Conservation (phyloP, 1,140 invertebrate genomes). For the Pygmarrhopalites habei region DNA sequence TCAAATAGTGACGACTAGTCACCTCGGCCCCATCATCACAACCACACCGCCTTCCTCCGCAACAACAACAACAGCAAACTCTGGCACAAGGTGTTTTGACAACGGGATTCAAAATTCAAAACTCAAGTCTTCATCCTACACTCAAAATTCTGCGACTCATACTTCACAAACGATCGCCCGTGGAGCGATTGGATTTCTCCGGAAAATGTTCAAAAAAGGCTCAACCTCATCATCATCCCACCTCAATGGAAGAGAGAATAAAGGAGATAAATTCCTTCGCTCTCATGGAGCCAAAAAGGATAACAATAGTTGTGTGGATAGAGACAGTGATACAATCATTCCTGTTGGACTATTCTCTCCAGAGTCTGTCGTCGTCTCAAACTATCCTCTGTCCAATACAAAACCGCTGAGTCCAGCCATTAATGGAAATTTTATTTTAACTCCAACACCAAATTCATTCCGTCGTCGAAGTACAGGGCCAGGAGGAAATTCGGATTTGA, state of each 20-base stretch:
- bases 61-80: not conserved
- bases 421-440: constrained; percentile 27
- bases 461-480: constrained; percentile 18
- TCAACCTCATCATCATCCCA: constrained; percentile 19
- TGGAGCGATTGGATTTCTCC: constrained; percentile 33
- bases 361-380: constrained; percentile 12
- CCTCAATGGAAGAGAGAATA: constrained; percentile 20
- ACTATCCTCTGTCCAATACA: constrained; percentile 15
- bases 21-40: not conserved
- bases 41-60: not conserved
- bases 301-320: constrained; percentile 20
- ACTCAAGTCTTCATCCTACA: not conserved
- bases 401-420: constrained; percentile 33
- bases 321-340: constrained; percentile 11
- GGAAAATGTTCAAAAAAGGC: constrained; percentile 36
- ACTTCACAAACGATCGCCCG: constrained; percentile 19
- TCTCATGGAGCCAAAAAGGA: constrained; percentile 1
- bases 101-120: constrained; percentile 6
- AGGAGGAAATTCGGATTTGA: no score
- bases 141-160: not conserved
- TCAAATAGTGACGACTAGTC: not conserved
- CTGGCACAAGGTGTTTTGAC: constrained; percentile 12
- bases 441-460: constrained; percentile 37
- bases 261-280: constrained; percentile 14
- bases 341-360: not conserved